Evolutionary conservation across 2,888 invertebrate genomes (phyloP).

Genomic region (Campoletis raptor): DNA sequence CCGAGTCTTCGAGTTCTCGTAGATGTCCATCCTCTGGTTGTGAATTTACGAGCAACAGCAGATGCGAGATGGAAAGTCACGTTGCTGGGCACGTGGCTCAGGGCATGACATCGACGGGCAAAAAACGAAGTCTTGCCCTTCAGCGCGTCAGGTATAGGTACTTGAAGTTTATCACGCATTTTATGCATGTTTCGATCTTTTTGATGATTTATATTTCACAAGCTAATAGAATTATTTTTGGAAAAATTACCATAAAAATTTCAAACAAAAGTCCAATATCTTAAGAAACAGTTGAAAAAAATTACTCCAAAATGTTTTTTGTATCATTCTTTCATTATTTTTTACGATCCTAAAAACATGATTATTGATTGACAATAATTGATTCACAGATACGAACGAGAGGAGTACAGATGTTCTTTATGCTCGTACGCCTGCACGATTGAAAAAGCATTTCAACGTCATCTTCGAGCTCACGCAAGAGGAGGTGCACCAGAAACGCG

Average conservation of each 20-base stretch:
- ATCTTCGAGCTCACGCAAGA: constrained; percentile 85
- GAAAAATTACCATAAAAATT: background rate
- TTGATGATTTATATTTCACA: background rate
- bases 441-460: constrained; percentile 86
- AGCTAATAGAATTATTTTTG: background rate
- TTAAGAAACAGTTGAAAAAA: too few relatives aligned
- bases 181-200: constrained; percentile 13
- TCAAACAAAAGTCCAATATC: too few relatives aligned
- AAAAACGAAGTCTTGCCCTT: constrained; percentile 84
- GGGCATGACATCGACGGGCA: constrained; percentile 84
- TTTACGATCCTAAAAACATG: background rate
- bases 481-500: constrained; percentile 84
- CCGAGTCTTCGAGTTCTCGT: constrained; percentile 75
- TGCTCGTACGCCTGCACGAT: constrained; percentile 87
- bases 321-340: background rate
- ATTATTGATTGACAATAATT: background rate
- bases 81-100: constrained; percentile 84
- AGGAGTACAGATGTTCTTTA: constrained; percentile 86
- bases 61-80: constrained; percentile 85
- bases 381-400: constrained; percentile 85
- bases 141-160: constrained; percentile 86
- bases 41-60: constrained; percentile 82
- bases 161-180: constrained; percentile 73
- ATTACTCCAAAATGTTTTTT: background rate
- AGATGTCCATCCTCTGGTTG: constrained; percentile 81